phyloP scores from a whole-genome alignment of 2,888 invertebrate species.

The Seira musarum region DNA sequence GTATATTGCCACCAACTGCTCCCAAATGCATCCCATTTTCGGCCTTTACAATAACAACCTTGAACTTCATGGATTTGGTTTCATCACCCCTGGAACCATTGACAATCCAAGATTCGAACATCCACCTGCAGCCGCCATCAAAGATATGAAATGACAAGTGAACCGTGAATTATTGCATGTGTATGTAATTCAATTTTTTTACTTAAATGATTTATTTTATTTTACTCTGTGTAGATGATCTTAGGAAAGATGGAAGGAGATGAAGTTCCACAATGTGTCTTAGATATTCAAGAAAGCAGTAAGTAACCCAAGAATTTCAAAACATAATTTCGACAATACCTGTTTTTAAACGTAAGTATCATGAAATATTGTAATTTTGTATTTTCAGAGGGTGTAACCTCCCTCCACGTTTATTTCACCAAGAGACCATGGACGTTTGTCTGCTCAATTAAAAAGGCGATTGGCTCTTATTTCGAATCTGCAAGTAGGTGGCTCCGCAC shows the following conservation, averaged over 20 bases:
- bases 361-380: too few relatives aligned
- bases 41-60: constrained; percentile 57
- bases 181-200: too few relatives aligned
- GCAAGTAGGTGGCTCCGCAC: constrained; percentile 9
- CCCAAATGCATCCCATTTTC: constrained; percentile 52
- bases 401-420: constrained; percentile 64
- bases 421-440: constrained; percentile 44
- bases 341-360: neutral
- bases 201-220: too few relatives aligned
- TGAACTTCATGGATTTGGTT: constrained; percentile 63
- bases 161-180: too few relatives aligned
- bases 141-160: too few relatives aligned
- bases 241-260: constrained; percentile 8
- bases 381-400: constrained; percentile 46
- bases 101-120: constrained; percentile 55
- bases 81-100: constrained; percentile 57
- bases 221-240: constrained; percentile 39
- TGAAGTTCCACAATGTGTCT: constrained; percentile 36
- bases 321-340: neutral
- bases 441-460: constrained; percentile 27
- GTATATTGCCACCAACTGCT: constrained; percentile 55
- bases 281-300: constrained; percentile 26
- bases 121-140: constrained; percentile 58
- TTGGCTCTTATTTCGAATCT: neutral
- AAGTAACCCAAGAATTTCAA: neutral